These are phyloP conservation scores for Deroplatys truncata DNA, from an alignment of 2,888 invertebrate species.

Conservation along the genomic window DNA sequence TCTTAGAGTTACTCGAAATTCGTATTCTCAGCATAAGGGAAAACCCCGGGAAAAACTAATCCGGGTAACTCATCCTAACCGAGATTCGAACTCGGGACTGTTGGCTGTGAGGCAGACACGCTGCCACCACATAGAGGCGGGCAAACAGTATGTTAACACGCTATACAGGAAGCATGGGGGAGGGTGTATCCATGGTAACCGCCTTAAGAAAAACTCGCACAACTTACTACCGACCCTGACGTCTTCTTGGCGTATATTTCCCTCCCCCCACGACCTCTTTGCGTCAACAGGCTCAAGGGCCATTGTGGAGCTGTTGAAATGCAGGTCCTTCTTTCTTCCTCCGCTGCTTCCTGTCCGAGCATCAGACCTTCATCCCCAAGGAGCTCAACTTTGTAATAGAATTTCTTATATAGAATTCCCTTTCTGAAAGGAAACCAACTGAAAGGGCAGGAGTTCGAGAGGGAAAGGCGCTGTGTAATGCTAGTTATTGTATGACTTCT, in stretches of 20 bases:
- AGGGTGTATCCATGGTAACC: not conserved
- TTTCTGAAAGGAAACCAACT: not conserved
- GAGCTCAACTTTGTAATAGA: not conserved
- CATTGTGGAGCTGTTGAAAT: not conserved
- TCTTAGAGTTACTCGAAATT: too few species aligned
- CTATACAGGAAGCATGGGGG: not conserved
- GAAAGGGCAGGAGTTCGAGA: not conserved
- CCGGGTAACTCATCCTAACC: too few species aligned
- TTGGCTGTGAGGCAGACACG: too few species aligned
- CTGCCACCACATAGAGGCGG: not conserved
- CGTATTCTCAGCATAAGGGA: too few species aligned
- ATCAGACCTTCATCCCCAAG: not conserved
- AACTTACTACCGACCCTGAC: not conserved
- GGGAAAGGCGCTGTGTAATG: not conserved
- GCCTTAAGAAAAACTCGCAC: not conserved
- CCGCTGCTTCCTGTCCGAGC: not conserved
- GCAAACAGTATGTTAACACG: not conserved
- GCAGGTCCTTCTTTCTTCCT: not conserved
- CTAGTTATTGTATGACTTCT: not conserved
- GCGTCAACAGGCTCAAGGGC: not conserved
- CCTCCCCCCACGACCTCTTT: not conserved
- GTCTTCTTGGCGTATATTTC: not conserved
- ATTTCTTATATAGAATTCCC: not conserved
- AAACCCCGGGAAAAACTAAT: too few species aligned
- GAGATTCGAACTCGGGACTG: too few species aligned